Conservation (phyloP, 2,888 invertebrate species). For the Matsumyia berberina region DNA sequence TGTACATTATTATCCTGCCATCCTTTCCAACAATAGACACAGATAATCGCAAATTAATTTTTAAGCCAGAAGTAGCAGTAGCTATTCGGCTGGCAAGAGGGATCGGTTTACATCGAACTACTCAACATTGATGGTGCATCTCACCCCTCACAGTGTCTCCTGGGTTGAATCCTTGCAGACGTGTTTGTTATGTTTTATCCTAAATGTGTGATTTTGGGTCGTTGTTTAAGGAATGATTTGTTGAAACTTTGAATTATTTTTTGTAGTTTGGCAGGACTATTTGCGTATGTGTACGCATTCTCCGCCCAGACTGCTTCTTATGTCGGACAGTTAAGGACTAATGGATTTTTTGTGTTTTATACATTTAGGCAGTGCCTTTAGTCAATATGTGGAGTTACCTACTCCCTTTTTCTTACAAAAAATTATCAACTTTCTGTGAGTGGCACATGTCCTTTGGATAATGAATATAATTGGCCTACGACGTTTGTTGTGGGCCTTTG, state of each 20-base stretch:
- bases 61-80: constrained; percentile 76
- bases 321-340: constrained; percentile 13
- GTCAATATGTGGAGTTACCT: no score
- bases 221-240: constrained; percentile 18
- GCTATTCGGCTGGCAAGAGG: constrained; percentile 38
- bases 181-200: constrained; percentile 30
- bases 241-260: no score
- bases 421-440: constrained; percentile 41
- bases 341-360: constrained; percentile 61
- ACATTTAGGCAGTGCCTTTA: no score
- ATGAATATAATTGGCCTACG: constrained; percentile 34
- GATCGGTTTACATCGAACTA: constrained; percentile 60
- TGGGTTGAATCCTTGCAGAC: constrained; percentile 23
- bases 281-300: constrained; percentile 3
- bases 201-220: no score
- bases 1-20: constrained; percentile 70
- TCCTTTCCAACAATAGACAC: constrained; percentile 79
- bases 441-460: constrained; percentile 48
- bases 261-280: constrained; percentile 19
- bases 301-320: neutral
- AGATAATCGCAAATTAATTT: constrained; percentile 84
- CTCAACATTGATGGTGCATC: constrained; percentile 48
- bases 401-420: constrained; percentile 17
- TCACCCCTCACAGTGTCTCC: constrained; percentile 19
- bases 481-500: constrained; percentile 19